Base-by-base conservation (phyloP, 2,888 invertebrate genomes). In the Pristionchus arcanus region DNA sequence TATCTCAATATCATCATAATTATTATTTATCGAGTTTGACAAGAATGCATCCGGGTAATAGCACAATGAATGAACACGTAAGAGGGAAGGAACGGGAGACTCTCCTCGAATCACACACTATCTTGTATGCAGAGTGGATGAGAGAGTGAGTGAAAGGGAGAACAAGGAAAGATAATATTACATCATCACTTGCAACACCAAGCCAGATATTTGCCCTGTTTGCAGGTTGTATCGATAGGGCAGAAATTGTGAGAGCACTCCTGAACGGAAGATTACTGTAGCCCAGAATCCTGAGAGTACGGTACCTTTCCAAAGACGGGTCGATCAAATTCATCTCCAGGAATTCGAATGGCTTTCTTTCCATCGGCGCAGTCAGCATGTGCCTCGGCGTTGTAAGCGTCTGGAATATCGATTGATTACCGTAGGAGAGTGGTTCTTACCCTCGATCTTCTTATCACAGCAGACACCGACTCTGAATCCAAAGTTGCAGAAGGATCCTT, bases 191-290 rank as follows among this genome's bases (percentile, higher is more conserved):
- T 87, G 88, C 92, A 92, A 66, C 92, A 92, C 28, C 90, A 87
- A 15, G 92, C 91, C 16, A 92, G 90, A 84, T 91, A 92, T 31
- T 86, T 91, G 42, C 91, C 92, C 77, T 91, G 74, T 19, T 90
- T 59, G 87, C 92, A 92, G 13, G 74, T 71, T 25, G 91, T 68
- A 2, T 85, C 90, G 16, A 81, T 49, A 68, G 92, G 92, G 83
- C 92, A 92, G 90, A 90, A 91, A 16, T 91, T 90, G 55, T 91
- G 90, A 15, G 90, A 84, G 88, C 92, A 92, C 3, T 90, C 87
- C 84, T 92, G 66, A 81, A 89, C 13, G 37, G 63, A 85, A 28
- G 55, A 85, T 49, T 53, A 77, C 81, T 42, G 81, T 81, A 81
- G 16, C 0, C 28, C n/a, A 49, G 49, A 53, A 28, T 34, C 19